Evolutionary conservation across 2,113 vertebrate species (phyloP).

Genomic region (Ancistrus triradiatus): DNA sequence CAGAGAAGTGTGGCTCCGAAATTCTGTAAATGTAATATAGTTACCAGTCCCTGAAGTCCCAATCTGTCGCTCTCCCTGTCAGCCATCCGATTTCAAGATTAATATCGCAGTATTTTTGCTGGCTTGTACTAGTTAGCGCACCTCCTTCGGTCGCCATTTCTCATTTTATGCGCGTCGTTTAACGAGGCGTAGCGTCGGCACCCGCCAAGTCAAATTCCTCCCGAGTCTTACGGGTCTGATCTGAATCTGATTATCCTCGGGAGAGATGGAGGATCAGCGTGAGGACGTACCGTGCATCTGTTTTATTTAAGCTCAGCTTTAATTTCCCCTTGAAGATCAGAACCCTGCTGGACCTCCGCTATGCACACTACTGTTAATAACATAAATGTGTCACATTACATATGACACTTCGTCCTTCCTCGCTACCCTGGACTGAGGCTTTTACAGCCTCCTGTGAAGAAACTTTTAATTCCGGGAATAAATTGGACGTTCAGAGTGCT

Average conservation of each 20-base stretch:
- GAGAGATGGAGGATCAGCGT: slow-evolving; percentile 27
- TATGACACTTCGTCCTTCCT: slow-evolving; percentile 50
- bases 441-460: slow-evolving; percentile 10
- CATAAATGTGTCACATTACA: slow-evolving; percentile 53
- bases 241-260: slow-evolving; percentile 32
- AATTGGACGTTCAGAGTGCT: slow-evolving; percentile 40
- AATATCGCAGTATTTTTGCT: too few relatives aligned
- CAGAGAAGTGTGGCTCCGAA: too few relatives aligned
- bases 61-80: too few relatives aligned
- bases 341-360: slow-evolving; percentile 42
- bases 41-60: too few relatives aligned
- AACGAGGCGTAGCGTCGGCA: not conserved
- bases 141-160: too few relatives aligned
- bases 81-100: too few relatives aligned
- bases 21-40: too few relatives aligned
- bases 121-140: too few relatives aligned
- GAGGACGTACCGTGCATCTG: slow-evolving; percentile 31
- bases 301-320: slow-evolving; percentile 38
- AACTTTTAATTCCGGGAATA: slow-evolving; percentile 55
- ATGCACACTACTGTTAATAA: slow-evolving; percentile 47
- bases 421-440: slow-evolving; percentile 49
- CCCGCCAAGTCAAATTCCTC: not conserved
- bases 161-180: not conserved
- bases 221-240: not conserved
- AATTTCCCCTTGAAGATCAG: slow-evolving; percentile 29